These are phyloP conservation scores for Polyergus mexicanus DNA, from an alignment of 1,140 invertebrate genomes.

Conservation along the genomic window DNA sequence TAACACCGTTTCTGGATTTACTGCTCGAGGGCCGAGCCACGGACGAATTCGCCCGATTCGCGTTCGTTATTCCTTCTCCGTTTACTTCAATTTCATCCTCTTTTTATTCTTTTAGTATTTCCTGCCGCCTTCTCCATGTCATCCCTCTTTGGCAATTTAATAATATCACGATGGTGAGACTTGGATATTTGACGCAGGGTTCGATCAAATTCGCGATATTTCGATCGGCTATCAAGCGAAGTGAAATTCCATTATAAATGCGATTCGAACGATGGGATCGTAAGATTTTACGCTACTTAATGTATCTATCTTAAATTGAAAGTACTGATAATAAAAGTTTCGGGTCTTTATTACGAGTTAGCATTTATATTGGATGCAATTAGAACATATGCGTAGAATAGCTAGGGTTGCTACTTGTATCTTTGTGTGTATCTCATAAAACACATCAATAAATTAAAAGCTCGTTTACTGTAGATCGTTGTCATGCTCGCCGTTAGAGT, in stretches of 20 bases:
- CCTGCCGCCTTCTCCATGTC: not conserved
- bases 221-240: constrained; percentile 38
- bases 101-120: constrained; percentile 63
- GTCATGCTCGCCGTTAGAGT: constrained; percentile 56
- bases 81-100: constrained; percentile 58
- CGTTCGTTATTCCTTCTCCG: constrained; percentile 60
- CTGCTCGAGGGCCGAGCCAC: constrained; percentile 78
- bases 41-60: constrained; percentile 73
- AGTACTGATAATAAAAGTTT: constrained; percentile 48
- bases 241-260: constrained; percentile 1
- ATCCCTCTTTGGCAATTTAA: constrained; percentile 28
- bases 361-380: constrained; percentile 2
- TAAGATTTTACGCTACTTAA: not conserved
- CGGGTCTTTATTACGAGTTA: constrained; percentile 14
- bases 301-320: not conserved
- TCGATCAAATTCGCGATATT: constrained; percentile 47
- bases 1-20: constrained; percentile 84
- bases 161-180: constrained; percentile 9
- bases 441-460: constrained; percentile 64
- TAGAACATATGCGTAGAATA: not conserved
- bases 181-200: not conserved
- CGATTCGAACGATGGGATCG: constrained; percentile 12
- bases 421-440: constrained; percentile 53
- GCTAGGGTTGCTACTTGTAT: constrained; percentile 32
- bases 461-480: constrained; percentile 49